phyloP scores from a whole-genome alignment of 1,140 invertebrate species.

The Scaptomyza montana region DNA sequence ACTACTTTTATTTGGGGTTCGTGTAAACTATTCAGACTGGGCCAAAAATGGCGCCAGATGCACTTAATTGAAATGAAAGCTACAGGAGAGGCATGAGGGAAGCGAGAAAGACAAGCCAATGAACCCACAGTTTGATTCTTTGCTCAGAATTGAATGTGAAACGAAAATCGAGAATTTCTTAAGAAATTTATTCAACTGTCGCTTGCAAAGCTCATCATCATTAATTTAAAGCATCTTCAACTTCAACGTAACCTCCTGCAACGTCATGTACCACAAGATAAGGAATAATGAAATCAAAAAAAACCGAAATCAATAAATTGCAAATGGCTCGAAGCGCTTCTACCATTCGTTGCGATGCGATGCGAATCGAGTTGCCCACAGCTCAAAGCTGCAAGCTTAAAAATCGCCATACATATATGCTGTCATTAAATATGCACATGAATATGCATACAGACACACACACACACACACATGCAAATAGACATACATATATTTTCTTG shows the following conservation, averaged over 20 bases:
- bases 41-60: conserved; percentile 28
- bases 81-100: background rate
- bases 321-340: conserved; percentile 39
- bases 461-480: too few relatives aligned
- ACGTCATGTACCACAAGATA: conserved; percentile 46
- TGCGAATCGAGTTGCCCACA: background rate
- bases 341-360: background rate
- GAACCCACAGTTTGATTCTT: conserved; percentile 51
- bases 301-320: conserved; percentile 78
- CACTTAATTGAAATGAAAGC: conserved; percentile 43
- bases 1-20: background rate
- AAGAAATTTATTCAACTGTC: conserved; percentile 43
- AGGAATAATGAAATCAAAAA: conserved; percentile 65
- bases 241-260: background rate
- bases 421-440: conserved; percentile 68
- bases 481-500: too few relatives aligned
- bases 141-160: conserved; percentile 17
- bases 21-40: conserved; percentile 39
- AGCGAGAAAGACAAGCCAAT: conserved; percentile 40
- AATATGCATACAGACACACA: conserved; percentile 32
- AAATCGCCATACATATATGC: conserved; percentile 49
- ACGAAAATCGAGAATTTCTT: conserved; percentile 38
- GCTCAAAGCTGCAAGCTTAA: conserved; percentile 22
- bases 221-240: conserved; percentile 40
- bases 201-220: conserved; percentile 59